phyloP scores from a whole-genome alignment of 2,888 invertebrate genomes.

The Meteorus colon region DNA sequence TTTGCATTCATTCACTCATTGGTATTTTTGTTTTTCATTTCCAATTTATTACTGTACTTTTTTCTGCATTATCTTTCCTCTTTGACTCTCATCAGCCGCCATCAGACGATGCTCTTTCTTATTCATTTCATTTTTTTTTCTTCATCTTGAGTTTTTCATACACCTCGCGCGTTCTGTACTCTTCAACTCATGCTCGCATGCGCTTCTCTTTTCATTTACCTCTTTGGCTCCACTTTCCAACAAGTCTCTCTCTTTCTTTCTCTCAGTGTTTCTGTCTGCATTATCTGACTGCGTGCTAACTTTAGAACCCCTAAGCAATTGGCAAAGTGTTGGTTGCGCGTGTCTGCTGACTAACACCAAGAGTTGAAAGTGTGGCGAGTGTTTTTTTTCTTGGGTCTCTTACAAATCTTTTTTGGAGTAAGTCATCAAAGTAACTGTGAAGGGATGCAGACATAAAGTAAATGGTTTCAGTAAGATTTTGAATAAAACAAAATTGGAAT shows the following conservation, averaged over 20 bases:
- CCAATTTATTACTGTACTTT: neutral
- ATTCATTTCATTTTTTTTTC: neutral
- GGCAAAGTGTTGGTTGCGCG: conserved; percentile 53
- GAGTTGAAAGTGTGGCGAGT: conserved; percentile 41
- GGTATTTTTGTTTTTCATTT: neutral
- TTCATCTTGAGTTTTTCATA: no score
- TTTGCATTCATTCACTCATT: neutral
- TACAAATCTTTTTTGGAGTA: conserved; percentile 5
- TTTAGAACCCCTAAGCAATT: conserved; percentile 65
- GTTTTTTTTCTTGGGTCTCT: conserved; percentile 25
- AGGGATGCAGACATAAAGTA: no score
- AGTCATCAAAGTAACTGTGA: neutral
- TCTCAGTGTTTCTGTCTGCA: conserved; percentile 27
- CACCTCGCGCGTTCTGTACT: neutral
- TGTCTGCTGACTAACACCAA: conserved; percentile 45
- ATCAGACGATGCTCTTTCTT: neutral
- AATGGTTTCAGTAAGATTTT: no score
- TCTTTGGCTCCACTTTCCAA: conserved; percentile 16
- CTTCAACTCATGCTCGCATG: neutral
- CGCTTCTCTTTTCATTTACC: conserved; percentile 6
- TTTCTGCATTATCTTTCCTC: neutral
- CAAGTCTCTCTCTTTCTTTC: conserved; percentile 53
- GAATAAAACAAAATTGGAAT: no score
- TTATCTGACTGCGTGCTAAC: conserved; percentile 60
- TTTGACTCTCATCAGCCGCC: neutral